Conservation (phyloP, 2,113 vertebrate species). For the Calyptommatus sinebrachiatus region DNA sequence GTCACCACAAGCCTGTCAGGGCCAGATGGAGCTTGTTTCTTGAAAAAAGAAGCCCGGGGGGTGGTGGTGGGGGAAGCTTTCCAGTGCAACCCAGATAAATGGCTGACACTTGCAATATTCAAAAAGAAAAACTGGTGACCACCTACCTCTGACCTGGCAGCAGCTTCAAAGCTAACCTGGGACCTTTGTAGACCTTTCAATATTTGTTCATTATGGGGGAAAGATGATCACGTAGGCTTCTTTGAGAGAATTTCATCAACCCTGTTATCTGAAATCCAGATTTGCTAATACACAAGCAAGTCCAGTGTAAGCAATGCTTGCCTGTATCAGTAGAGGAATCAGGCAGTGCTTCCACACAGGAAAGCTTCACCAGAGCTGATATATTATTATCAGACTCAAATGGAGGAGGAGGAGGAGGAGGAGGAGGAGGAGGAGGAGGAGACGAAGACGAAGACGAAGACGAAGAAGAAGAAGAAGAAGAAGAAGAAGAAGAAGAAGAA, state of each 20-base stretch:
- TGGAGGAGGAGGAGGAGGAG: too few relatives aligned
- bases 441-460: too few relatives aligned
- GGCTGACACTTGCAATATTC: slow-evolving; percentile 2
- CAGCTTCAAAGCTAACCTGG: slow-evolving; percentile 65
- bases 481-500: too few relatives aligned
- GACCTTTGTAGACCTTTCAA: slow-evolving; percentile 58
- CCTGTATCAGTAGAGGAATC: accelerated
- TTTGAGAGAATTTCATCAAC: slow-evolving; percentile 52
- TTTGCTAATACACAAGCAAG: slow-evolving; percentile 29
- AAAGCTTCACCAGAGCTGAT: background rate
- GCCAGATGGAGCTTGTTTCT: slow-evolving; percentile 10
- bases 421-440: too few relatives aligned
- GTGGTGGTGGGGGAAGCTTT: background rate
- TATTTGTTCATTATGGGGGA: slow-evolving; percentile 53
- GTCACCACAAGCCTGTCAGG: background rate
- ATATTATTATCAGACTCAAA: background rate
- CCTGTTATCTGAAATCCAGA: slow-evolving; percentile 3
- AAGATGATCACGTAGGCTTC: slow-evolving; percentile 43
- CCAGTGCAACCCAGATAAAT: slow-evolving; percentile 37
- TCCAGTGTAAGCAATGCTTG: slow-evolving; percentile 27
- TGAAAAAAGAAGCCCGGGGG: too few relatives aligned
- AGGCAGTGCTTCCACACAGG: accelerated
- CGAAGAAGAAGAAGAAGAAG: too few relatives aligned
- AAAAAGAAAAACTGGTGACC: slow-evolving; percentile 31
- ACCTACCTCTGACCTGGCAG: slow-evolving; percentile 56